Percentiles rank a stretch among this genome's conserved stretches.
These are phyloP conservation scores for Larimichthys crocea DNA, from an alignment of 2,113 vertebrate species.

Conservation along the genomic window DNA sequence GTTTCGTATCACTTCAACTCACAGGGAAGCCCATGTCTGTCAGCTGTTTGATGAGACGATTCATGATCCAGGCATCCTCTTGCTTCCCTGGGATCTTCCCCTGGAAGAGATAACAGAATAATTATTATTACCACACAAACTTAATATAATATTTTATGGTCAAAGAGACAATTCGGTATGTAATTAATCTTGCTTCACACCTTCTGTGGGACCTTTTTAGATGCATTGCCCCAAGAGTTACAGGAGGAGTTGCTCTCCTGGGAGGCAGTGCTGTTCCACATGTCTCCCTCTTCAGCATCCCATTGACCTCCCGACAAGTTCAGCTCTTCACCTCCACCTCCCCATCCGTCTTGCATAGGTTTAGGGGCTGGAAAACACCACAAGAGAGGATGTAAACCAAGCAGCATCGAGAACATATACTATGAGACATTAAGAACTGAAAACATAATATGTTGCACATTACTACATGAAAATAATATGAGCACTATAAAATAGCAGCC, in stretches of 20 bases:
- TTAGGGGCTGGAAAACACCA: constrained; percentile 88
- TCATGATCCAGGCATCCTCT: constrained; percentile 97
- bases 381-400: background rate
- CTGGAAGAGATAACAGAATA: constrained; percentile 58
- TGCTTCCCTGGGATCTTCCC: constrained; percentile 92
- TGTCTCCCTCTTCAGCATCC: constrained; percentile 95
- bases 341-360: constrained; percentile 99
- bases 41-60: constrained; percentile 96
- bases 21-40: constrained; percentile 99
- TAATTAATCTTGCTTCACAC: constrained; percentile 67
- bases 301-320: constrained; percentile 89
- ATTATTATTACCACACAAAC: background rate
- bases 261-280: constrained; percentile 93
- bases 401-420: background rate
- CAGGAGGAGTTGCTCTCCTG: constrained; percentile 96
- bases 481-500: constrained; percentile 10
- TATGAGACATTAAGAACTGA: background rate
- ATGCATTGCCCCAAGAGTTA: constrained; percentile 92
- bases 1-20: constrained; percentile 68
- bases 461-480: background rate
- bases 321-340: constrained; percentile 92
- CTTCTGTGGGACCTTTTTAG: constrained; percentile 94
- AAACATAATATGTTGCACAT: background rate
- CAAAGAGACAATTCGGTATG: background rate
- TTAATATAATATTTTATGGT: background rate